phyloP scores from a whole-genome alignment of 2,113 vertebrate species.

The Coryphaenoides rupestris region DNA sequence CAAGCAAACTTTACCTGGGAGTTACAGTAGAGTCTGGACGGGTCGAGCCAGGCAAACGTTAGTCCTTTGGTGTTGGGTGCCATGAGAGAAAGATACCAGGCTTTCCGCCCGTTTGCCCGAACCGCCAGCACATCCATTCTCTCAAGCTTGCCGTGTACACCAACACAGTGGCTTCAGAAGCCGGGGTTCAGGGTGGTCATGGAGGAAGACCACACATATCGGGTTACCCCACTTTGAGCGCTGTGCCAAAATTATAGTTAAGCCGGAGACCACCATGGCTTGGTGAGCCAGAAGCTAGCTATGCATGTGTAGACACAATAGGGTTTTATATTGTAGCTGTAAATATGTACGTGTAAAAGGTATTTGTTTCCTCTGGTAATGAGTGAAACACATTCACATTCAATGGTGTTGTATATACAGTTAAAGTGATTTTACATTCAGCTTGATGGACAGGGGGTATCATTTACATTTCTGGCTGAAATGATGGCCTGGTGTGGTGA shows the following conservation, averaged over 20 bases:
- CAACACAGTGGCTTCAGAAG: background rate
- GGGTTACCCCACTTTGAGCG: slow-evolving; percentile 28
- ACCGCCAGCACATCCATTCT: slow-evolving; percentile 67
- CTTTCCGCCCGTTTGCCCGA: slow-evolving; percentile 56
- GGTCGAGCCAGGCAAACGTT: slow-evolving; percentile 83
- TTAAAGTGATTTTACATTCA: no score
- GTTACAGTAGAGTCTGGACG: slow-evolving; percentile 86
- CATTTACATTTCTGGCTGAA: no score
- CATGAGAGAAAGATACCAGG: slow-evolving; percentile 86
- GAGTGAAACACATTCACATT: no score
- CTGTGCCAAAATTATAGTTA: background rate
- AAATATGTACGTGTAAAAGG: no score
- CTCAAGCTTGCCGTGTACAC: slow-evolving; percentile 10
- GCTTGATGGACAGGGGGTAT: no score
- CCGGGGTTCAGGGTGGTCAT: slow-evolving; percentile 20
- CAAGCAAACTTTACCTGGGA: slow-evolving; percentile 66
- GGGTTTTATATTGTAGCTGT: no score
- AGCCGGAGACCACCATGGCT: no score
- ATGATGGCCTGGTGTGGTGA: no score
- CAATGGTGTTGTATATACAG: no score
- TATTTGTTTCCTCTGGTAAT: no score
- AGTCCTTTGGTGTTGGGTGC: slow-evolving; percentile 83
- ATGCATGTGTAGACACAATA: no score
- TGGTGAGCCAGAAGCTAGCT: no score
- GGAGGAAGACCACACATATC: slow-evolving; percentile 21